Evolutionary conservation across 92 coral and sea anemone species (phyloP), one percentile per base, ranked within the genome.

Genomic region (Blastomussa wellsi): DNA sequence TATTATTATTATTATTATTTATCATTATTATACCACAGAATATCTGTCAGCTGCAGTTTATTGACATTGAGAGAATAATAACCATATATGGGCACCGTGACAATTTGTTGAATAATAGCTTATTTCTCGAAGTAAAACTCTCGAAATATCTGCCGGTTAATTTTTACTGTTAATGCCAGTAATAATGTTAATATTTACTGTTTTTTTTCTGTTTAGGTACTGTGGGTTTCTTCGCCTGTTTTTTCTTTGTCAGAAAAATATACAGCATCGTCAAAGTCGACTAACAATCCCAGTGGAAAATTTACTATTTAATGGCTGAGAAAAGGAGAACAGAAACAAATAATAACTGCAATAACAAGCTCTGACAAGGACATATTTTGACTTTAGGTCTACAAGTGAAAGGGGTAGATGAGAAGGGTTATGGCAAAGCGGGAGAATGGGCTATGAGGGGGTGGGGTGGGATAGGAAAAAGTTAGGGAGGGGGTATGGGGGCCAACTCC

Each of bases 211-310:
- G 31, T 57, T 57, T 79, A 96, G 99, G 98, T 33, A 84, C 94
- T 67, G 94, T 96, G 88, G 98, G 96, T 38, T 96, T 96, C 89
- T 94, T 96, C 77, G 92, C 99, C 74, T 94, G 99, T 65, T 96
- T 96, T 79, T 84, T 94, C 88, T 96, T 96, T 82, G 89, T 96
- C 86, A 92, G 99, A 83, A 96, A 96, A 88, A 96, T 97, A 92
- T 97, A 95, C 90, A 92, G 99, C 80, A 90, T 95, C 67, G 99
- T 97, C 26, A 93, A 97, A 72, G 98, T 95, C 29, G 98, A 95
- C 82, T 92, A 82, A 90, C 39, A n/a, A 26, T n/a, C 11, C 7
- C 39, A 38, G 55, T 37, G 37, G 55, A 60, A 28, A 64, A 53
- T 31, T 6, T 32, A 10, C 1, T 76, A 53, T 76, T 51, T 31